These are phyloP conservation scores for Cebus imitator DNA, from an alignment of 2,113 vertebrate species.

Conservation along the genomic window DNA sequence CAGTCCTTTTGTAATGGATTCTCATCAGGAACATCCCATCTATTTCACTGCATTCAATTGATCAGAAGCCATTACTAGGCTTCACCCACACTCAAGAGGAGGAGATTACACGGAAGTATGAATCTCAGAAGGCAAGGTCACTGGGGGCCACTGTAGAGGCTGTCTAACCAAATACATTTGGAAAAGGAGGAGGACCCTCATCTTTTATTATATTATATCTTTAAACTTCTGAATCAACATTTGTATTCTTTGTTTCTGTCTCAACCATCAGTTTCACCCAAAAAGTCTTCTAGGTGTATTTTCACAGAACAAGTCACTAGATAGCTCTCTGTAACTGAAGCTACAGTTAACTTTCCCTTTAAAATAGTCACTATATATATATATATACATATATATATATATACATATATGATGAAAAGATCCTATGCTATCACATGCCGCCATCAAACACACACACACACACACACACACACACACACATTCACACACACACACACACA, in stretches of 20 bases:
- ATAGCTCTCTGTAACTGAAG: background rate
- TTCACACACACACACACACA: background rate
- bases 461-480: background rate
- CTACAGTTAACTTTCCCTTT: background rate
- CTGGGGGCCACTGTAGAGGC: background rate
- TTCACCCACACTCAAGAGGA: background rate
- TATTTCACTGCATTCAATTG: background rate
- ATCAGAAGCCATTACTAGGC: background rate
- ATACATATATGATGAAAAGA: background rate
- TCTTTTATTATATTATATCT: background rate
- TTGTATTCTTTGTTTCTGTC: constrained; percentile 13
- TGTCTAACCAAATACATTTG: no score
- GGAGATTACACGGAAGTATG: background rate
- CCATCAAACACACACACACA: background rate
- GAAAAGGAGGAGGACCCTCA: background rate
- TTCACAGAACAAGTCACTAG: constrained; percentile 7
- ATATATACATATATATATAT: background rate
- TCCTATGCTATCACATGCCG: background rate
- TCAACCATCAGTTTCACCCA: background rate
- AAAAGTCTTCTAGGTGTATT: background rate
- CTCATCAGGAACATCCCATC: background rate
- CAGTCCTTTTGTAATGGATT: background rate
- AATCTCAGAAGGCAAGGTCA: background rate
- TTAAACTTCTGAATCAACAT: background rate
- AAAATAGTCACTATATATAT: background rate